These are phyloP conservation scores for Peromyscus aztecus DNA, from an alignment of 2,797 vertebrate genomes.

Conservation along the genomic window DNA sequence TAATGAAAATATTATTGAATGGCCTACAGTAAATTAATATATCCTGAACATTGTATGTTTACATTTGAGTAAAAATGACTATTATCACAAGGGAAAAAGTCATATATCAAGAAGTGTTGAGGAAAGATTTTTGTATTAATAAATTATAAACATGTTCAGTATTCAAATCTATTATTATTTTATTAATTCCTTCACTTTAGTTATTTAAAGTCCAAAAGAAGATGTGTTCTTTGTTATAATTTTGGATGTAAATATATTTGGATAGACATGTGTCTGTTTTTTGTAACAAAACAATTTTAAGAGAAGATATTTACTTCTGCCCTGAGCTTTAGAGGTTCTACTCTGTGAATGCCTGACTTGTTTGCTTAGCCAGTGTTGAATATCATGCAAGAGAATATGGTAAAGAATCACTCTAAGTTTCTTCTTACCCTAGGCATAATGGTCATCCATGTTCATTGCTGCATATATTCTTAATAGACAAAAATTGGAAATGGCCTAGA, in stretches of 20 bases:
- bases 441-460: neutral
- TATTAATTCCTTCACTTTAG: neutral
- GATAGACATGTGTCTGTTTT: neutral
- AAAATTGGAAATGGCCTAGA: neutral
- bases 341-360: accelerated
- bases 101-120: neutral
- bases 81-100: neutral
- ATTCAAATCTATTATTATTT: neutral
- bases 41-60: neutral
- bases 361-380: neutral
- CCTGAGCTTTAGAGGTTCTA: neutral
- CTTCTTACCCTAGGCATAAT: neutral
- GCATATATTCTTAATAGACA: neutral
- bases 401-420: neutral
- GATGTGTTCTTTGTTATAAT: neutral
- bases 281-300: neutral
- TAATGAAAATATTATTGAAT: neutral
- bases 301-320: neutral
- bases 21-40: neutral
- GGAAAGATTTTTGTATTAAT: neutral
- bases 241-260: neutral
- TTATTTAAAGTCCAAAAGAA: neutral
- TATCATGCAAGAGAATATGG: accelerated
- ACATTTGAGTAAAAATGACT: neutral
- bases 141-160: neutral